These are phyloP conservation scores for Otus scops DNA, from an alignment of 2,797 vertebrate genomes.

Conservation along the genomic window DNA sequence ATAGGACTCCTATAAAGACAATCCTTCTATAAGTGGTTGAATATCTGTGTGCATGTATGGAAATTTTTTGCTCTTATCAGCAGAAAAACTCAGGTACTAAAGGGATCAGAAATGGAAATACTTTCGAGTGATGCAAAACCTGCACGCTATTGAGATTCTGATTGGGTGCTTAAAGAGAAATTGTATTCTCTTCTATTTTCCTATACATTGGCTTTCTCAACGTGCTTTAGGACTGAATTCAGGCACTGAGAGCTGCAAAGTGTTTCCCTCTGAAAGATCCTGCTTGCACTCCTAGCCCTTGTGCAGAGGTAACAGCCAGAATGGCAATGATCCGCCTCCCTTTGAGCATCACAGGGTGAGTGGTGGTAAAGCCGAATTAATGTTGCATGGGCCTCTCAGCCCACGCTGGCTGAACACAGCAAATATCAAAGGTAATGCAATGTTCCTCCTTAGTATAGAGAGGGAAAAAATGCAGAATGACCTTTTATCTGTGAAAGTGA, in stretches of 20 bases:
- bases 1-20: slow-evolving; percentile 5
- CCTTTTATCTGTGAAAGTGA: slow-evolving; percentile 62
- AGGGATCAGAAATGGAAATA: background rate
- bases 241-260: background rate
- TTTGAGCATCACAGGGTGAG: background rate
- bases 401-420: slow-evolving; percentile 51
- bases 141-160: background rate
- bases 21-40: background rate
- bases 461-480: slow-evolving; percentile 5
- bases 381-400: slow-evolving; percentile 60
- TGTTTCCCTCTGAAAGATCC: background rate
- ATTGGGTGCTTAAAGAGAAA: background rate
- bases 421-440: slow-evolving; percentile 66
- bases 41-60: background rate
- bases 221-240: background rate
- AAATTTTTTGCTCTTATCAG: background rate
- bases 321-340: background rate
- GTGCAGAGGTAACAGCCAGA: background rate
- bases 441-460: slow-evolving; percentile 21
- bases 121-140: background rate
- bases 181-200: background rate
- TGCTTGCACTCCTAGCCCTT: background rate
- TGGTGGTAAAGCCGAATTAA: slow-evolving; percentile 64
- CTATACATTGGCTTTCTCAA: background rate
- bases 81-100: background rate